A percentile compares a stretch with the other conserved stretches of the same genome.
Conservation (phyloP, 2,797 vertebrate genomes). For the Momotus momota region DNA sequence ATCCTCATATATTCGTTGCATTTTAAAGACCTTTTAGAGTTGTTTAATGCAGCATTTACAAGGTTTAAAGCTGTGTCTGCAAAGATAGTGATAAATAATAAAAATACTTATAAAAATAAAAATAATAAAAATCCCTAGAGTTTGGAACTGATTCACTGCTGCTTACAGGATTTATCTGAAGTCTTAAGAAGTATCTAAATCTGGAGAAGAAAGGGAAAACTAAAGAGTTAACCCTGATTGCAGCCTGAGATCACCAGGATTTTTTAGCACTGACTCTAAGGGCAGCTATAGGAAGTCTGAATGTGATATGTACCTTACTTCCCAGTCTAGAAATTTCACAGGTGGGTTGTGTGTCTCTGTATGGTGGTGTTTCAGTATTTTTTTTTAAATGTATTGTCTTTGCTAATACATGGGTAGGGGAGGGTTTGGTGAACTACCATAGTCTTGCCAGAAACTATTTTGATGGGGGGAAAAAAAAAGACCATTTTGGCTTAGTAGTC, state of each 20-base stretch:
- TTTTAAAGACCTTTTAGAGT: slow-evolving; percentile 3
- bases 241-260: background rate
- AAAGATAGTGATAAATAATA: slow-evolving; percentile 15
- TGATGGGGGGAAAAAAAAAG: background rate
- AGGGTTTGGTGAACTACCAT: background rate
- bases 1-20: background rate
- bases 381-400: background rate
- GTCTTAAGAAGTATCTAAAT: background rate
- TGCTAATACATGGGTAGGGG: background rate
- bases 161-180: background rate
- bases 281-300: background rate
- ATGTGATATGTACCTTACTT: background rate
- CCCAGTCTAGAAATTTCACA: background rate
- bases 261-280: background rate
- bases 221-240: background rate
- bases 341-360: background rate
- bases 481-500: background rate
- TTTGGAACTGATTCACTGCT: background rate
- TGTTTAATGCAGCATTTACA: background rate
- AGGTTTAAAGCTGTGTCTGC: slow-evolving; percentile 7
- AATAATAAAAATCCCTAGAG: background rate
- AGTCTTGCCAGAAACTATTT: background rate
- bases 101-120: background rate
- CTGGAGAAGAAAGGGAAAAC: background rate
- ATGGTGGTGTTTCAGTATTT: background rate